Conservation (phyloP, 2,113 vertebrate species). For the Megatriorchis doriae region DNA sequence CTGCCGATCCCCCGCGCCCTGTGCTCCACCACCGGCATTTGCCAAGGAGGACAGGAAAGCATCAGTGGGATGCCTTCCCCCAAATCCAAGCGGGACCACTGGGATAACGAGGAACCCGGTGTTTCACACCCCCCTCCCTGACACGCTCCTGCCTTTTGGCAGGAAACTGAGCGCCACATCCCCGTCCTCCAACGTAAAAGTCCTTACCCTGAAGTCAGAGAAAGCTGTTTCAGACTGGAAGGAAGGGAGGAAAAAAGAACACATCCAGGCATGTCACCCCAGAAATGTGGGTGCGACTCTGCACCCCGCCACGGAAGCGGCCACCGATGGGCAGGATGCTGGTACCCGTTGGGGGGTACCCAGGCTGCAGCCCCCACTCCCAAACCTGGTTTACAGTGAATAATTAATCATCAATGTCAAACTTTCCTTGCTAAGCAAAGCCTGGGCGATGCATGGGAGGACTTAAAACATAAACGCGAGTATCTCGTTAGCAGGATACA, state of each 20-base stretch:
- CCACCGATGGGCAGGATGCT: background rate
- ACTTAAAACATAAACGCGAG: accelerated
- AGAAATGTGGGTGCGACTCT: background rate
- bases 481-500: background rate
- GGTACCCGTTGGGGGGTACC: background rate
- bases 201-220: background rate
- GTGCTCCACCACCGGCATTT: background rate
- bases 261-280: background rate
- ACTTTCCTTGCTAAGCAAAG: background rate
- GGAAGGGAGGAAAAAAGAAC: background rate
- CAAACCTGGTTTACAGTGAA: background rate
- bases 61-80: background rate
- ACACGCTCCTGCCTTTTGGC: background rate
- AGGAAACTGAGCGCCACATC: background rate
- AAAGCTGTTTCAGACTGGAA: background rate
- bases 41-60: background rate
- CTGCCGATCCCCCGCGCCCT: accelerated
- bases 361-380: background rate
- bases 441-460: accelerated
- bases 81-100: accelerated
- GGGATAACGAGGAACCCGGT: accelerated
- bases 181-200: background rate
- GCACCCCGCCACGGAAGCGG: accelerated
- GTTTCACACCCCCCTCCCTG: background rate
- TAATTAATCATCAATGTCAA: background rate